These are phyloP conservation scores for Trimorus sp. DNA, from an alignment of 2,888 invertebrate genomes.

Conservation along the genomic window DNA sequence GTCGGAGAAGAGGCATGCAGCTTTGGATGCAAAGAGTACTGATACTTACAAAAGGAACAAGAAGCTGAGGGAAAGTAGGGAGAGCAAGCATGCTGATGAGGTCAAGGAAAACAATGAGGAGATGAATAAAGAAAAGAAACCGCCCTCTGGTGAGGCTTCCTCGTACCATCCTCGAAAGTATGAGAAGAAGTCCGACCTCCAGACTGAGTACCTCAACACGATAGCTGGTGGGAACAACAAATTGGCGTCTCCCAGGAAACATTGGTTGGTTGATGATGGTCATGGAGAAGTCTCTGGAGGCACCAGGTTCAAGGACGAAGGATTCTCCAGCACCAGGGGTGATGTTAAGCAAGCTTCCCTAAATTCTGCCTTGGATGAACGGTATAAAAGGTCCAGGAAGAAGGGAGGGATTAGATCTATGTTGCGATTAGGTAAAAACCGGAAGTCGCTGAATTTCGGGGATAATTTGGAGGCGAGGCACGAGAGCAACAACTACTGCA, in stretches of 20 bases:
- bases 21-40: constrained; percentile 95
- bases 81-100: constrained; percentile 79
- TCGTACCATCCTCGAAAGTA: constrained; percentile 71
- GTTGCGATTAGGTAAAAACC: constrained; percentile 79
- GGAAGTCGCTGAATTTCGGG: constrained; percentile 80
- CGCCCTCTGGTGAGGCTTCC: constrained; percentile 68
- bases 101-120: constrained; percentile 70
- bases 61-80: constrained; percentile 83
- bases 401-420: constrained; percentile 80
- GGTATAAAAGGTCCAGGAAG: constrained; percentile 79
- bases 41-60: constrained; percentile 96
- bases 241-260: constrained; percentile 86
- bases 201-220: constrained; percentile 78
- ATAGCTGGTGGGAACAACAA: constrained; percentile 79
- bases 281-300: constrained; percentile 68
- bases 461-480: constrained; percentile 79
- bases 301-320: constrained; percentile 81
- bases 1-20: constrained; percentile 98
- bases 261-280: constrained; percentile 90
- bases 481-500: constrained; percentile 78
- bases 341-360: constrained; percentile 91
- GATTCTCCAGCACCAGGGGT: constrained; percentile 86
- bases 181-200: constrained; percentile 74
- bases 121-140: constrained; percentile 69
- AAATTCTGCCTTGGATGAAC: constrained; percentile 83